Evolutionary conservation across 92 coral and sea anemone species (phyloP).

Genomic region (Zoanthus solanderi): DNA sequence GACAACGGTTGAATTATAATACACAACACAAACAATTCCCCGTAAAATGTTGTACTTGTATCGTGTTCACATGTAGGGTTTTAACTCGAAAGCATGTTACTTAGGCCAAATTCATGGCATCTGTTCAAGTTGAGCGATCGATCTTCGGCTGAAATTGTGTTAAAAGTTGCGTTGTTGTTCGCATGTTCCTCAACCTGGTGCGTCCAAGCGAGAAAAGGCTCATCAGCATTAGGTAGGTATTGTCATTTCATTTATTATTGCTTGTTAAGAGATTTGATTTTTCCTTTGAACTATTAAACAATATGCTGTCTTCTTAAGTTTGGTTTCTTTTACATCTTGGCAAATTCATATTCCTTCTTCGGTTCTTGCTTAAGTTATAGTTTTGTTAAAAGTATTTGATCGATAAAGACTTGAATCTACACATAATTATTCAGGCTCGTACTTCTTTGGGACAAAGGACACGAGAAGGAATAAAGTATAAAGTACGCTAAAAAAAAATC

Average conservation of each 20-base stretch:
- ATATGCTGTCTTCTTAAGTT: background rate
- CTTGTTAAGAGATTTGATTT: background rate
- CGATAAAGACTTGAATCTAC: background rate
- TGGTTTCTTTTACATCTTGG: background rate
- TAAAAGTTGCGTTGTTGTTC: slow-evolving; percentile 2
- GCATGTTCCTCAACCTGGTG: slow-evolving; percentile 15
- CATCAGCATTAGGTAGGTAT: slow-evolving; percentile 27
- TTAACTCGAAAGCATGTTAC: slow-evolving; percentile 35
- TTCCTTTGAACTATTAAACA: background rate
- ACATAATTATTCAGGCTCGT: background rate
- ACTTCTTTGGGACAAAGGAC: background rate
- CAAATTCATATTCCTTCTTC: background rate
- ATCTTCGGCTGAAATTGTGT: background rate
- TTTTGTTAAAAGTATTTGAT: background rate
- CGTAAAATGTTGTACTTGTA: background rate
- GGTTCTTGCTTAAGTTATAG: background rate
- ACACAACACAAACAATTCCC: background rate
- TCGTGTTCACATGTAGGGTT: slow-evolving; percentile 33
- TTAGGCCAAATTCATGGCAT: slow-evolving; percentile 11
- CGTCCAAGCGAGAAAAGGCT: slow-evolving; percentile 38
- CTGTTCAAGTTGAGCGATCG: slow-evolving; percentile 9
- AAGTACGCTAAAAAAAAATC: background rate
- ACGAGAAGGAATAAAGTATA: background rate
- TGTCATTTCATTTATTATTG: slow-evolving; percentile 16
- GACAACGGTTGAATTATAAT: background rate